Evolutionary conservation across 2,888 invertebrate genomes (phyloP), one percentile per base, ranked within the genome.

Genomic region (Argyra leucocephala): DNA sequence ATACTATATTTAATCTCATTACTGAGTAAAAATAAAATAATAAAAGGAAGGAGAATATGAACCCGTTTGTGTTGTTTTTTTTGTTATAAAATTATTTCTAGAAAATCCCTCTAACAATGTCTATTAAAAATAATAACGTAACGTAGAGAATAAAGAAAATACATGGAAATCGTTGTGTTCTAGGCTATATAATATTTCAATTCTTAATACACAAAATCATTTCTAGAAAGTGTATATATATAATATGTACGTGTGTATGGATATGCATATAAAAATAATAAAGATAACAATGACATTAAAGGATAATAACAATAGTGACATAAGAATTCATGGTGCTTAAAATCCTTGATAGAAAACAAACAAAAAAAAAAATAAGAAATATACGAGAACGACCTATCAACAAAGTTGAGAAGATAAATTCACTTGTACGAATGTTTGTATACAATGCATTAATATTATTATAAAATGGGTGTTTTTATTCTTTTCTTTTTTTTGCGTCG

Each of bases 81-180:
- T 26, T 26, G 7, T 6, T 26, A 26, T 26, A 7, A 4, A 26
- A 6, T 26, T 26, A 26, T 6, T 26, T 26, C 7, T 26, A 26
- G 26, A 48, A 48, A 15, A 18, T 18, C 18, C 10, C 18, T 48
- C 5, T 48, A 48, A 48, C 48, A n/a, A 48, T 15, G n/a, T 48
- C 48, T n/a, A 48, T 48, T 48, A 48, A 48, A 48, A 48, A 48
- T 48, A 48, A 48, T 48, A 48, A 48, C 18, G 48, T 48, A 48
- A 48, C 12, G 12, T 10, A 12, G 18, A 18, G 48, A 18, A 48
- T 18, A 48, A 18, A 31, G 18, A 48, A 48, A 15, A 48, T 48
- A 48, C 18, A 18, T 18, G 18, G 48, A 48, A 48, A 48, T 48
- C n/a, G 15, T 48, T 48, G 18, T 12, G 18, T 48, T 48, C 48